Base-by-base conservation (phyloP, 2,797 vertebrate species). In the Parambassis ranga region DNA sequence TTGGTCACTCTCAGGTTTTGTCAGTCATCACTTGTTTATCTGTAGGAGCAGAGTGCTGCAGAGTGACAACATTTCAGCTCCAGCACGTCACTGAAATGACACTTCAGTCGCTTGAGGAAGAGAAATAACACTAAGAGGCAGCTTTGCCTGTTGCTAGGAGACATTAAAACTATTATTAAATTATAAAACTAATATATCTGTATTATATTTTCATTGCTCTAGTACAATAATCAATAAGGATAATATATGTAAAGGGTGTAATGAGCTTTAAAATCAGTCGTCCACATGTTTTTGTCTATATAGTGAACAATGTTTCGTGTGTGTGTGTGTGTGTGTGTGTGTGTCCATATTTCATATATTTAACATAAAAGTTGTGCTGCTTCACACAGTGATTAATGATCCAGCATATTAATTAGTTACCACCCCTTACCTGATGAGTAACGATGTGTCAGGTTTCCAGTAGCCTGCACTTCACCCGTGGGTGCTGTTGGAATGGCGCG, bases 71-170 rank as follows among this genome's bases (percentile, higher is more conserved):
- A 11, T 16, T 35, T 64, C 27, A 41, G 11, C 38, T 50, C 24
- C 57, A 52, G 57, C 56, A 13, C 52, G 31, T 58, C 36, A 41
- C 23, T 1, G 27, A 62, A 23, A 22, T 31, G 55, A 61, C 43
- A 53, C 35, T 13, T 36, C 33, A 58, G 51, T 24, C n/a, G n/a
- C n/a, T n/a, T n/a, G n/a, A n/a, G n/a, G n/a, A n/a, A n/a, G n/a
- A n/a, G n/a, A n/a, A n/a, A n/a, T n/a, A n/a, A n/a, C n/a, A n/a
- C n/a, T n/a, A n/a, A n/a, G n/a, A n/a, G n/a, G n/a, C n/a, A n/a
- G n/a, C n/a, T n/a, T n/a, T n/a, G n/a, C n/a, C n/a, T n/a, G 66
- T 71, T 76, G 66, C 66, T 76, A 71, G 50, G 62, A 62, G 39
- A 71, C 15, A 2, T 38, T 13, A 19, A 52, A 38, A n/a, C n/a